Evolutionary conservation across 2,797 vertebrate species (phyloP).

Genomic region (Acanthurus lineatus): DNA sequence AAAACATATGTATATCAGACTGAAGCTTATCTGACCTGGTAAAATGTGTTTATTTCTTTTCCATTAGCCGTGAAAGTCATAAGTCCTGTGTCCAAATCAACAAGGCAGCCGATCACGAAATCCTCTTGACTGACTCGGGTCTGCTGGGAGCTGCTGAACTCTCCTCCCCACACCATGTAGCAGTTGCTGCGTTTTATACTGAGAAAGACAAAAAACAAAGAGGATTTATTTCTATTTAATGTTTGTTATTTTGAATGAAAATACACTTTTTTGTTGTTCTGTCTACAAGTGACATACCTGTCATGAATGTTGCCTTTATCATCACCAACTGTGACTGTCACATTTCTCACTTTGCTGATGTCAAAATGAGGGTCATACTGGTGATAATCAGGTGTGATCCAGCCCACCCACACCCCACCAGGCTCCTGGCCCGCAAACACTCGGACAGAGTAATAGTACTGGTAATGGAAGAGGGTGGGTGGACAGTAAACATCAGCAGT

Average conservation of each 20-base stretch:
- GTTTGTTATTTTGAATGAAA: neutral
- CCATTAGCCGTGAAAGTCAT: conserved; percentile 96
- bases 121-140: conserved; percentile 92
- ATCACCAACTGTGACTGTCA: conserved; percentile 94
- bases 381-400: conserved; percentile 97
- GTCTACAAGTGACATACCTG: conserved; percentile 84
- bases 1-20: neutral
- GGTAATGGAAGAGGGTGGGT: conserved; percentile 38
- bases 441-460: conserved; percentile 96
- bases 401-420: conserved; percentile 92
- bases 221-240: neutral
- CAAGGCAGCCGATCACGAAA: conserved; percentile 93
- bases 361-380: conserved; percentile 93
- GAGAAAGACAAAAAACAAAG: conserved; percentile 8
- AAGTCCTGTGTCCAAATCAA: conserved; percentile 94
- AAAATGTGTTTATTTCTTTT: conserved; percentile 97
- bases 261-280: neutral
- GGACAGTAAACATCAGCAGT: neutral
- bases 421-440: conserved; percentile 95
- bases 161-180: conserved; percentile 97
- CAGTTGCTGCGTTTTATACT: conserved; percentile 97
- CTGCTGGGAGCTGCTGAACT: conserved; percentile 92
- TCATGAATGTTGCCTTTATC: conserved; percentile 95
- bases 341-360: conserved; percentile 91
- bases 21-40: conserved; percentile 87